These are phyloP conservation scores for Rhopalosiphum padi DNA, from an alignment of 1,140 invertebrate species.

Conservation along the genomic window DNA sequence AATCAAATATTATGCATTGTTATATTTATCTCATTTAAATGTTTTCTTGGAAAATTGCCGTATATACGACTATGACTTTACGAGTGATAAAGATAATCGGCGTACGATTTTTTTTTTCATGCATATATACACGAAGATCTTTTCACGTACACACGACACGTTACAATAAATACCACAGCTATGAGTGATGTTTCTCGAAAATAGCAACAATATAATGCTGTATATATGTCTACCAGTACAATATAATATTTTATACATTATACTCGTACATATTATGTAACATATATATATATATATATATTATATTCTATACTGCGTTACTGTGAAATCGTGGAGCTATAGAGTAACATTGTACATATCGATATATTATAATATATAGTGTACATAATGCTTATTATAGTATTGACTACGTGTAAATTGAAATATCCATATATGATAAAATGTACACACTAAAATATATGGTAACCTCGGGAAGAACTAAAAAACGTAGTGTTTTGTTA, in stretches of 20 bases:
- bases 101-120: background rate
- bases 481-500: background rate
- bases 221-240: background rate
- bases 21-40: slow-evolving; percentile 2
- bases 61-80: background rate
- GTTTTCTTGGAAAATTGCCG: background rate
- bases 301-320: background rate
- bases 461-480: background rate
- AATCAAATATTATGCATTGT: background rate
- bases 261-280: background rate
- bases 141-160: background rate
- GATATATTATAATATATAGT: background rate
- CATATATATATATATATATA: background rate
- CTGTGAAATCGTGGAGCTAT: background rate
- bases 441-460: background rate
- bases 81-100: background rate
- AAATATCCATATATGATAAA: background rate
- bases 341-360: background rate
- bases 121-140: background rate
- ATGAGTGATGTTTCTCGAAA: background rate
- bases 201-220: background rate
- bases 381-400: background rate
- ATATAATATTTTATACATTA: background rate
- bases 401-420: background rate
- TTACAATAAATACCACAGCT: slow-evolving; percentile 5